These are phyloP conservation scores for Ormyrus rosae DNA, from an alignment of 2,888 invertebrate species.

Conservation along the genomic window DNA sequence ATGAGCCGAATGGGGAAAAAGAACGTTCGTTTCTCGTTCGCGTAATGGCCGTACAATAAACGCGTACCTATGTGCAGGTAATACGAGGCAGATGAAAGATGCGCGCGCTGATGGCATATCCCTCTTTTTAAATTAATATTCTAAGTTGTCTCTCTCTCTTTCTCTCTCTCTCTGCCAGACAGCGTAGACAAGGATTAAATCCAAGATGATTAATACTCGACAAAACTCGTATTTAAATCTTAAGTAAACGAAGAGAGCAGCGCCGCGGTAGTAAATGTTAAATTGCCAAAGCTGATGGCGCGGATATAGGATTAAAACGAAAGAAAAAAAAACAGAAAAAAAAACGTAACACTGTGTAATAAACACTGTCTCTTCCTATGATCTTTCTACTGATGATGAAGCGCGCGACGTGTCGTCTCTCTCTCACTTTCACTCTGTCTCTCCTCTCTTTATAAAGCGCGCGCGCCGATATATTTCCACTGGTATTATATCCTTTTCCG, in stretches of 20 bases:
- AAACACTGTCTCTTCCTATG: no score
- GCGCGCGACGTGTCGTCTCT: no score
- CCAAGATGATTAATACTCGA: not conserved
- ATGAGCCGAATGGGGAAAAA: not conserved
- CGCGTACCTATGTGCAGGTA: conserved; percentile 42
- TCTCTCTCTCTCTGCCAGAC: no score
- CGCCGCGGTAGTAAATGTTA: no score
- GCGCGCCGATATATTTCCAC: not conserved
- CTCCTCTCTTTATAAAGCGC: not conserved
- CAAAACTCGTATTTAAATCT: not conserved
- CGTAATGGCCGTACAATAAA: conserved; percentile 67
- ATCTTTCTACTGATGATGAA: no score
- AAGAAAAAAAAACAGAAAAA: no score
- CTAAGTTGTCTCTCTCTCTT: not conserved
- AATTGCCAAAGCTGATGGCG: no score
- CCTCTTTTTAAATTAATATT: conserved; percentile 62
- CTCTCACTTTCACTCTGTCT: no score
- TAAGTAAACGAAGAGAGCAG: not conserved
- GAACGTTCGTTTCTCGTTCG: conserved; percentile 32
- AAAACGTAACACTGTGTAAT: no score
- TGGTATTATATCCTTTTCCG: no score
- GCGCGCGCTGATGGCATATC: conserved; percentile 67
- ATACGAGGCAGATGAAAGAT: conserved; percentile 37
- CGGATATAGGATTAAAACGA: no score
- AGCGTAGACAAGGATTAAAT: no score